Base-by-base conservation (phyloP, 2,113 vertebrate genomes). In the Catharus fuscescens region DNA sequence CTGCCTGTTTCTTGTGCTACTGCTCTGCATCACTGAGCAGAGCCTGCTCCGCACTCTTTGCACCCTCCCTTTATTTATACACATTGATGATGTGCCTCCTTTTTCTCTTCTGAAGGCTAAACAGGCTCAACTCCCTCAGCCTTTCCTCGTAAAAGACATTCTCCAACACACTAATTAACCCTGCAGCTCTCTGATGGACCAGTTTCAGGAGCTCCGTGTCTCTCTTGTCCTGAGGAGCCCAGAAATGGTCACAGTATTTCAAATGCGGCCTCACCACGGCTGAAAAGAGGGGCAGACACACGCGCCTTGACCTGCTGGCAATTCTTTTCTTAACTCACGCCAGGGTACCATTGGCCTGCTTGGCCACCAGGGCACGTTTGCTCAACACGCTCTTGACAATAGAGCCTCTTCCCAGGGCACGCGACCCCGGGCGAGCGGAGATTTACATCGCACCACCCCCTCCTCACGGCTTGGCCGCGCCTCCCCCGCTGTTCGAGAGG, bases 291-390 rank as follows among this genome's bases (percentile, higher is more conserved):
- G 8, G 61, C 19, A 31, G 61, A 12, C 18, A 17, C 24, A n/a
- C 4, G 24, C 19, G 60, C 28, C 45, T 14, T 10, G 7, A 6
- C 52, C 32, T 19, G 36, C 52, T 11, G 44, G 26, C 67, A 36
- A 6, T 15, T 18, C 44, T 50, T 31, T 16, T 10, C 34, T 16
- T 7, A 65, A 5, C 1, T 36, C 59, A 9, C 26, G 3, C 44
- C 26, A 32, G 14, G 20, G 10, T 2, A 64, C 31, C 34, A 21
- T 0, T 0, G 66, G 31, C 20, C 31, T 18, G 25, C 65, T 1
- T 1, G 29, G 40, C 24, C 29, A 40, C 21, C 29, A 8, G 34
- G 48, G 16, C 48, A 25, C 29, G 10, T 26, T 5, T 31, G 47
- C 32, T 44, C 47, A 17, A 7, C 57, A 15, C 0, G 38, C 36